Conservation (phyloP, 1,140 invertebrate genomes). For the Himalopsyche phryganea region DNA sequence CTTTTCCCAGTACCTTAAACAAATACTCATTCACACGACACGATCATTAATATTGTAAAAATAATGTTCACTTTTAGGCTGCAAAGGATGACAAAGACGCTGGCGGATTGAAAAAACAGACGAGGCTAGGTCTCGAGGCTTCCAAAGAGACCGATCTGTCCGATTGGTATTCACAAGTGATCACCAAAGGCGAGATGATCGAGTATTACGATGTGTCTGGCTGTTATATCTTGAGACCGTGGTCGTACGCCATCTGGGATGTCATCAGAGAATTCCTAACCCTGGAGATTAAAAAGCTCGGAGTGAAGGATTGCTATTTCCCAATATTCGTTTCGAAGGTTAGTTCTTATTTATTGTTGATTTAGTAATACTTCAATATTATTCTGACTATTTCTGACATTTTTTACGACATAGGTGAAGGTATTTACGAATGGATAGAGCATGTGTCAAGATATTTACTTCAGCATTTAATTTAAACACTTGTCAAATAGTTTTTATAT, state of each 20-base stretch:
- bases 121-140: conserved; percentile 88
- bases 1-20: no score
- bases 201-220: conserved; percentile 99
- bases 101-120: conserved; percentile 75
- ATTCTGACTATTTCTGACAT: no score
- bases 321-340: conserved; percentile 93
- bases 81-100: conserved; percentile 46
- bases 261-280: conserved; percentile 87
- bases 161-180: conserved; percentile 98
- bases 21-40: no score
- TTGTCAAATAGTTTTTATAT: no score
- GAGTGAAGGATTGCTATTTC: conserved; percentile 97
- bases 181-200: conserved; percentile 97
- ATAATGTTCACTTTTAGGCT: no score
- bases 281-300: conserved; percentile 83
- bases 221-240: conserved; percentile 96
- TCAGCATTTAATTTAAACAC: no score
- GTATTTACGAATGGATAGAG: no score
- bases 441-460: no score
- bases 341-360: no score
- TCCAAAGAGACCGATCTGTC: conserved; percentile 90
- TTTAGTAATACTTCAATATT: no score
- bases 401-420: no score
- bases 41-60: no score
- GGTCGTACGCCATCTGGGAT: conserved; percentile 98